Percentiles rank a stretch among this genome's conserved stretches.
phyloP scores from a whole-genome alignment of 2,113 vertebrate genomes.

The Anthoscopus minutus region DNA sequence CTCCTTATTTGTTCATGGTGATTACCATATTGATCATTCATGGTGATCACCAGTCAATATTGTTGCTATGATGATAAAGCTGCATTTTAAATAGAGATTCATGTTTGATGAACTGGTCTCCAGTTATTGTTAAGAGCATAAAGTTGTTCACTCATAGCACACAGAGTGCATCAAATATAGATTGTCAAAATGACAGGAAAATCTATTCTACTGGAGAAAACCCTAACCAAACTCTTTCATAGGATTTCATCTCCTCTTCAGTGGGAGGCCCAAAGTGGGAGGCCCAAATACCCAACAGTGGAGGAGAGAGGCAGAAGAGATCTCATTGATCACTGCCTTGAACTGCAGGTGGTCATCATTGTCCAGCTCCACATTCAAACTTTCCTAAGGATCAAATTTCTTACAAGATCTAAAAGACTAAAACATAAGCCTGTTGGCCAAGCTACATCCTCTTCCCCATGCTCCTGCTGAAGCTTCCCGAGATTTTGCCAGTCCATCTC shows the following conservation, averaged over 20 bases:
- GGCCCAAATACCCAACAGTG: neutral
- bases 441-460: neutral
- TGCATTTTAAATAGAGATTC: neutral
- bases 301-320: neutral
- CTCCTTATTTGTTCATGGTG: neutral
- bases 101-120: neutral
- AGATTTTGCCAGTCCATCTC: neutral
- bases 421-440: neutral
- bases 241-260: neutral
- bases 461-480: neutral
- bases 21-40: neutral
- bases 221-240: neutral
- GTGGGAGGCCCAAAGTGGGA: no score
- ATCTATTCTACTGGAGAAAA: neutral
- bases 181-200: neutral
- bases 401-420: neutral
- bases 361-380: neutral
- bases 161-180: neutral
- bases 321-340: neutral
- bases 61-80: neutral
- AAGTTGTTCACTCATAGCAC: neutral
- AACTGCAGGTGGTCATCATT: rapidly evolving
- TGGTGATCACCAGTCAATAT: neutral
- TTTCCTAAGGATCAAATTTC: neutral
- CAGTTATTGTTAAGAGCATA: neutral